These are phyloP conservation scores for Leptopilina boulardi DNA, from an alignment of 1,140 invertebrate genomes.

Conservation along the genomic window DNA sequence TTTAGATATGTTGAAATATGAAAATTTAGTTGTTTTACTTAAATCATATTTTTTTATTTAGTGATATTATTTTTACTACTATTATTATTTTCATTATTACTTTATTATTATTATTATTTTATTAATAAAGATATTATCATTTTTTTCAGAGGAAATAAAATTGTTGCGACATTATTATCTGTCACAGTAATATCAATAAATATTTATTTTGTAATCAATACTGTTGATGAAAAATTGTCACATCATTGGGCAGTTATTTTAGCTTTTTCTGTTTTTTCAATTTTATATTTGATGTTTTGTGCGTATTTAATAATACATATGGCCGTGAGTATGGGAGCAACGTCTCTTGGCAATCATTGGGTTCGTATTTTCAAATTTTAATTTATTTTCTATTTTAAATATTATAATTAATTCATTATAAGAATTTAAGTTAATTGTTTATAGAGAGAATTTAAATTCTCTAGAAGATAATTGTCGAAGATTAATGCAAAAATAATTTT, in stretches of 20 bases:
- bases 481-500: too few species aligned
- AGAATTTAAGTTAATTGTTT: too few species aligned
- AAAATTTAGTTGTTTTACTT: too few species aligned
- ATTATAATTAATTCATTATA: too few species aligned
- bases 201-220: slow-evolving; percentile 86
- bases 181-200: slow-evolving; percentile 88
- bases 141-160: slow-evolving; percentile 81
- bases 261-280: slow-evolving; percentile 77
- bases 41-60: background rate
- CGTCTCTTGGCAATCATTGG: slow-evolving; percentile 62
- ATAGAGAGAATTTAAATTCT: too few species aligned
- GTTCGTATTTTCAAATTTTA: slow-evolving; percentile 59
- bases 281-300: slow-evolving; percentile 84
- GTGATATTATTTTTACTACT: slow-evolving; percentile 10
- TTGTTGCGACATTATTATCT: slow-evolving; percentile 82
- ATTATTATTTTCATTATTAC: slow-evolving; percentile 44
- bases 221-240: slow-evolving; percentile 77
- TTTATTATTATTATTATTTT: slow-evolving; percentile 38
- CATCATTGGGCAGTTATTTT: slow-evolving; percentile 76
- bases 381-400: too few species aligned
- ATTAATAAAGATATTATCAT: slow-evolving; percentile 43
- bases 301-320: slow-evolving; percentile 84
- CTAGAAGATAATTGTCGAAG: too few species aligned
- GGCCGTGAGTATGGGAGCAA: slow-evolving; percentile 81
- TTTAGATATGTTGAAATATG: too few species aligned